Conservation (phyloP, 2,888 invertebrate species). For the Synanthedon tipuliformis region DNA sequence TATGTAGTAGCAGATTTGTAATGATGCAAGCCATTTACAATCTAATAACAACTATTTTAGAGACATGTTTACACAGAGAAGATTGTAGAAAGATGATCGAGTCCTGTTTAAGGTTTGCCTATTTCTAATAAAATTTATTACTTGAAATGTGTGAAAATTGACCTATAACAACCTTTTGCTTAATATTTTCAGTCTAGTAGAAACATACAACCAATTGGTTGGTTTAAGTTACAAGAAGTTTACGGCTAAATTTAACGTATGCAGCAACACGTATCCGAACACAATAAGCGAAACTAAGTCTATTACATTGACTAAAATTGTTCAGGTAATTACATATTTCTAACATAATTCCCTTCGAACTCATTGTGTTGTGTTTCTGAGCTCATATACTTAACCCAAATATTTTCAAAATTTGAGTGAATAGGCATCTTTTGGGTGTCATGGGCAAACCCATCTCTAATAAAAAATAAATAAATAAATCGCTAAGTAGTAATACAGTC, state of each 20-base stretch:
- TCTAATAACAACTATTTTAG: slow-evolving; percentile 64
- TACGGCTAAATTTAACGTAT: slow-evolving; percentile 71
- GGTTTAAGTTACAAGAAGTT: slow-evolving; percentile 71
- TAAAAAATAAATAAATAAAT: no score
- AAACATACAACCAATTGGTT: slow-evolving; percentile 72
- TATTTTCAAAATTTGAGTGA: no score
- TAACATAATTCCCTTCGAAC: no score
- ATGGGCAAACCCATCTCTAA: no score
- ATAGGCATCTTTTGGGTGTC: no score
- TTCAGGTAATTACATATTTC: slow-evolving; percentile 68
- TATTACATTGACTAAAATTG: slow-evolving; percentile 78
- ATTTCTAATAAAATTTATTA: not conserved
- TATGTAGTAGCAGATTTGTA: slow-evolving; percentile 67
- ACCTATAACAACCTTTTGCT: not conserved
- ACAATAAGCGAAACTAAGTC: slow-evolving; percentile 77
- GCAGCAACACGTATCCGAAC: slow-evolving; percentile 81
- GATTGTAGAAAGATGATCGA: slow-evolving; percentile 70
- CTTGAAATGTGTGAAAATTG: not conserved
- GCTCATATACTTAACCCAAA: no score
- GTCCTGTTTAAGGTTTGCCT: slow-evolving; percentile 64
- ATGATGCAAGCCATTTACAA: slow-evolving; percentile 66
- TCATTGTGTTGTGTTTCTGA: no score
- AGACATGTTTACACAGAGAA: slow-evolving; percentile 67
- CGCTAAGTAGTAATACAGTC: not conserved
- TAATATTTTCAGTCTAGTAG: slow-evolving; percentile 67